These are phyloP conservation scores for Aricia agestis DNA, from an alignment of 1,140 invertebrate genomes.

Conservation along the genomic window DNA sequence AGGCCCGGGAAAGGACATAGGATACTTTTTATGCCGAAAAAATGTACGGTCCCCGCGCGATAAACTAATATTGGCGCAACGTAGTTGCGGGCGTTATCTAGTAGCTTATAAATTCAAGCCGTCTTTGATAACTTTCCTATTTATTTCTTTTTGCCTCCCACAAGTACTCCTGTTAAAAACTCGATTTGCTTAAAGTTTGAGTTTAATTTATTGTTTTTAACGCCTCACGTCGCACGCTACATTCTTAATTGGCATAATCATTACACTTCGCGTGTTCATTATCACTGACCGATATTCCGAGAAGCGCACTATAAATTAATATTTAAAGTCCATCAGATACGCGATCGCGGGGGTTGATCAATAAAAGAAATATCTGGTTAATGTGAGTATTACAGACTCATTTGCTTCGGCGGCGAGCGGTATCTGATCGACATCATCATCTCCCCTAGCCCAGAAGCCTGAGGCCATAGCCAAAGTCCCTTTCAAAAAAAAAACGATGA, in stretches of 20 bases:
- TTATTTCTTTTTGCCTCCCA: too few species aligned
- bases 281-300: conserved; percentile 37
- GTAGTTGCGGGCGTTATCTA: too few species aligned
- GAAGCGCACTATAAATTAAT: conserved; percentile 43
- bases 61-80: too few species aligned
- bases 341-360: conserved; percentile 31
- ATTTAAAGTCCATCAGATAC: conserved; percentile 37
- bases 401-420: conserved; percentile 26
- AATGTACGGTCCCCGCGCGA: too few species aligned
- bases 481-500: too few species aligned
- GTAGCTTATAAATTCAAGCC: too few species aligned
- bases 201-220: neutral
- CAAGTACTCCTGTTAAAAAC: neutral
- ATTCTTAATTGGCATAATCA: conserved; percentile 41
- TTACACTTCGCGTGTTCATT: conserved; percentile 37
- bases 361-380: conserved; percentile 33
- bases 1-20: too few species aligned
- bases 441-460: conserved; percentile 18
- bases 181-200: neutral
- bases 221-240: conserved; percentile 17
- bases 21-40: too few species aligned
- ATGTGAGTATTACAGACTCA: conserved; percentile 32
- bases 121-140: too few species aligned
- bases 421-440: conserved; percentile 37
- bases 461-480: neutral